phyloP scores from a whole-genome alignment of 1,140 invertebrate species.

The Euwallacea similis region DNA sequence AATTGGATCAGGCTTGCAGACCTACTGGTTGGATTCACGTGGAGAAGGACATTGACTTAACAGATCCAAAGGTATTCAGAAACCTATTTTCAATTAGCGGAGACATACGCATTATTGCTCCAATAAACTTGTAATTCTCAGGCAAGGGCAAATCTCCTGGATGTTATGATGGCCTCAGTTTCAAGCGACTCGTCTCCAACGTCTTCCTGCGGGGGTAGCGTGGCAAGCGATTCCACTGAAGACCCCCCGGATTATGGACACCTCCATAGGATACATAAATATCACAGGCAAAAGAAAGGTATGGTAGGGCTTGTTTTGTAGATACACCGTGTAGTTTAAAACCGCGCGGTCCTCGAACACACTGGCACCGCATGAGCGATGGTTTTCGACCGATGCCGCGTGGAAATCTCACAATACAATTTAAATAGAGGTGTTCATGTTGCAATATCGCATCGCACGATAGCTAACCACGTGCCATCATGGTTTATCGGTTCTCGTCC shows the following conservation, averaged over 20 bases:
- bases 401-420: too few species aligned
- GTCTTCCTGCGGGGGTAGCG: constrained; percentile 66
- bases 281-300: constrained; percentile 76
- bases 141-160: constrained; percentile 72
- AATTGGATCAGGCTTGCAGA: constrained; percentile 65
- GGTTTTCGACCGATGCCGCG: too few species aligned
- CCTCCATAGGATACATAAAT: constrained; percentile 69
- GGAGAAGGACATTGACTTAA: constrained; percentile 73
- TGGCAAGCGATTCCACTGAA: constrained; percentile 63
- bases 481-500: too few species aligned
- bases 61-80: constrained; percentile 70
- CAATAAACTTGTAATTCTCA: constrained; percentile 48
- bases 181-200: constrained; percentile 69
- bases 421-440: too few species aligned
- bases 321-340: too few species aligned
- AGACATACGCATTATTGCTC: background rate
- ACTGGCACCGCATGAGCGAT: too few species aligned
- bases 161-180: constrained; percentile 74
- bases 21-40: constrained; percentile 78
- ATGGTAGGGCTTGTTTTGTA: constrained; percentile 28
- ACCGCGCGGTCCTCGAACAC: too few species aligned
- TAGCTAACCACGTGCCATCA: too few species aligned
- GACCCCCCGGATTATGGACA: constrained; percentile 68
- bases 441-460: too few species aligned
- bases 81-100: constrained; percentile 8